Evolutionary conservation across 2,113 vertebrate genomes (phyloP).

Genomic region (Monarcha castaneiventris): DNA sequence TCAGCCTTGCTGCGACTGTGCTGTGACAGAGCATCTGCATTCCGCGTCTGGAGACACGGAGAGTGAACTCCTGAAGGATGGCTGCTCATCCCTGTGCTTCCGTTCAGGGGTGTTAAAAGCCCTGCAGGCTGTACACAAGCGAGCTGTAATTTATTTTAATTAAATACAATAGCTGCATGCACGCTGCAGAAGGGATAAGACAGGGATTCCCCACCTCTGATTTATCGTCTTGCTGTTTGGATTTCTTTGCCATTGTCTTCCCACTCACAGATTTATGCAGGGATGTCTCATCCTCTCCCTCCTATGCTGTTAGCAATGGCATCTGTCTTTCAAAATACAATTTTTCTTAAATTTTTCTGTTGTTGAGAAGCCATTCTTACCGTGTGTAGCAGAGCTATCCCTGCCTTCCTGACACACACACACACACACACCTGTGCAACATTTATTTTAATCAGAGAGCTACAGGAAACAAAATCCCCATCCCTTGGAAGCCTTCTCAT

Average conservation of each 20-base stretch:
- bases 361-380: background rate
- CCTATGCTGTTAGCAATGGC: background rate
- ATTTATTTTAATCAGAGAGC: background rate
- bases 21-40: background rate
- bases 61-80: background rate
- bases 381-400: background rate
- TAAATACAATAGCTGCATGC: background rate
- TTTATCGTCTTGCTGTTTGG: background rate
- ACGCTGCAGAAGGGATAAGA: background rate
- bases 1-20: background rate
- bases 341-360: background rate
- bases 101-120: background rate
- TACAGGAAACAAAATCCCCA: background rate
- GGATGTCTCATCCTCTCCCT: background rate
- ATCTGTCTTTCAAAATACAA: background rate
- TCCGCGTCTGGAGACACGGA: rapidly evolving
- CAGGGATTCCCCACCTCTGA: background rate
- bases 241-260: background rate
- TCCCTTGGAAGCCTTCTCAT: background rate
- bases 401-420: background rate
- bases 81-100: background rate
- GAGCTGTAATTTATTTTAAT: background rate
- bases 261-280: background rate
- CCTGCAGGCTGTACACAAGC: background rate
- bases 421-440: background rate